Evolutionary conservation across 1,140 invertebrate species (phyloP).

Genomic region (Drosophila paulistorum): DNA sequence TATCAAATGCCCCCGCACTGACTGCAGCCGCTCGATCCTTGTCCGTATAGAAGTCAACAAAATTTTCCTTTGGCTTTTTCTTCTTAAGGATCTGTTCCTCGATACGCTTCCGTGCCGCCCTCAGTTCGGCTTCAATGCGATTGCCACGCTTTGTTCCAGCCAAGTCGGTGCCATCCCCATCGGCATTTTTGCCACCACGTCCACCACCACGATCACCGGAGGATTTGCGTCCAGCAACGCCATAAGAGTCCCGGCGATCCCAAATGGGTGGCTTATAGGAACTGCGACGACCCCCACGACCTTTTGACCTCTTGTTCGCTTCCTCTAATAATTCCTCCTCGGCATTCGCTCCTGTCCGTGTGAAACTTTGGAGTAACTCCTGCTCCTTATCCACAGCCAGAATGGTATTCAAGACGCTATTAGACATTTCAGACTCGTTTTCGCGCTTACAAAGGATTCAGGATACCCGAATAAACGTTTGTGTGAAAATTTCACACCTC

Average conservation of each 20-base stretch:
- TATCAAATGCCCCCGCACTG: constrained; percentile 88
- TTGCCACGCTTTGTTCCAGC: constrained; percentile 72
- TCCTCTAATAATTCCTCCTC: constrained; percentile 73
- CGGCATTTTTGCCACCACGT: constrained; percentile 59
- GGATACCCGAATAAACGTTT: constrained; percentile 12
- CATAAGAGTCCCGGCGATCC: constrained; percentile 52
- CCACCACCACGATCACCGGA: constrained; percentile 32
- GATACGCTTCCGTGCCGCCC: constrained; percentile 67
- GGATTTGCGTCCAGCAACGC: constrained; percentile 28
- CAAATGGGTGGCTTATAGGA: constrained; percentile 56
- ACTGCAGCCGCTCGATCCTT: constrained; percentile 95
- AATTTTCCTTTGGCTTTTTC: constrained; percentile 85
- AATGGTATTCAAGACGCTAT: constrained; percentile 83
- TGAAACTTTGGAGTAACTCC: constrained; percentile 90
- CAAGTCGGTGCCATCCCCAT: constrained; percentile 45
- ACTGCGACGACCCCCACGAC: constrained; percentile 33
- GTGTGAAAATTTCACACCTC: constrained; percentile 58
- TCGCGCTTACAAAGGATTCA: constrained; percentile 1
- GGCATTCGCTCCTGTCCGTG: constrained; percentile 85
- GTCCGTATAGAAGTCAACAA: constrained; percentile 93
- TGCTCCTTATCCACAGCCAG: constrained; percentile 87
- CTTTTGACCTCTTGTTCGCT: constrained; percentile 54
- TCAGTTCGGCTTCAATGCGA: constrained; percentile 75
- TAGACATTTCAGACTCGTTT: constrained; percentile 46
- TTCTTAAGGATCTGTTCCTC: constrained; percentile 83